Percentiles rank a stretch among this genome's conserved stretches.
phyloP scores from a whole-genome alignment of 2,888 invertebrate genomes.

The Drosophila mayaguana region DNA sequence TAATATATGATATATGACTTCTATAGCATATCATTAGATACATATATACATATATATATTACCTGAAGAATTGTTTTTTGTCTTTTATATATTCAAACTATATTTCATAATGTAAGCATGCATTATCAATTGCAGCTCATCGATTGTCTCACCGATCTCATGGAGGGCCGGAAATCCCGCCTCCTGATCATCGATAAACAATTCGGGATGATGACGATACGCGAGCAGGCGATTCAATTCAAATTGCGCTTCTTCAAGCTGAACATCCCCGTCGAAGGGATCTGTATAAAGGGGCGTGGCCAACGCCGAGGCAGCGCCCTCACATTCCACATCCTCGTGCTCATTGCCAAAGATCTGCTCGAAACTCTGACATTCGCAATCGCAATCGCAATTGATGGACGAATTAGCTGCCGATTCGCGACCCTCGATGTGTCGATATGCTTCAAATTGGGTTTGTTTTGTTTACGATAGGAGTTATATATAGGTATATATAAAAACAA shows the following conservation, averaged over 20 bases:
- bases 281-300: conserved; percentile 13
- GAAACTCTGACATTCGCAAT: conserved; percentile 64
- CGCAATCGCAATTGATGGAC: conserved; percentile 39
- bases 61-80: conserved; percentile 51
- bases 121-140: conserved; percentile 85
- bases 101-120: conserved; percentile 85
- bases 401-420: conserved; percentile 59
- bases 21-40: conserved; percentile 6
- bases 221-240: conserved; percentile 79
- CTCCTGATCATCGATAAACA: conserved; percentile 79
- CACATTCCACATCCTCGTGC: conserved; percentile 66
- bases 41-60: conserved; percentile 42
- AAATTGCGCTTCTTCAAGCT: conserved; percentile 67
- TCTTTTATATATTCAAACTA: conserved; percentile 82
- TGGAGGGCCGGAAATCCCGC: conserved; percentile 83
- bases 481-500: conserved; percentile 52
- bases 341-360: conserved; percentile 70
- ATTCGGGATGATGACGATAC: conserved; percentile 78
- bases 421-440: conserved; percentile 81
- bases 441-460: conserved; percentile 48
- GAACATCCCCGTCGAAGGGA: conserved; percentile 5
- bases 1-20: not conserved
- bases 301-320: conserved; percentile 46
- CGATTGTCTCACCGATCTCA: conserved; percentile 85
- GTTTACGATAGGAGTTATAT: conserved; percentile 9